Conservation (phyloP, 1,140 invertebrate genomes). For the Dolichoris vasculosae region DNA sequence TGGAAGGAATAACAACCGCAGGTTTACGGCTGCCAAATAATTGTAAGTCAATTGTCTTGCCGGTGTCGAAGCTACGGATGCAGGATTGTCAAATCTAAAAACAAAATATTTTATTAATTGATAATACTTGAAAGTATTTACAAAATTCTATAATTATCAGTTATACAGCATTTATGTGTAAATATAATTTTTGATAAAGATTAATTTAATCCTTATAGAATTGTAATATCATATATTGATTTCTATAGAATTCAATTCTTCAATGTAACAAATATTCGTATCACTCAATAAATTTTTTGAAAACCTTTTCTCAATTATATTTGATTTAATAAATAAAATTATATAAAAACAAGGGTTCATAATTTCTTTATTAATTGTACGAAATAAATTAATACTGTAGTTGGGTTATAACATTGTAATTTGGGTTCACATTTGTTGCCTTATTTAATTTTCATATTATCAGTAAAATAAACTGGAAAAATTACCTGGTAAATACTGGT, state of each 20-base stretch:
- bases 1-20: constrained; percentile 92
- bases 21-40: constrained; percentile 93
- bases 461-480: not conserved
- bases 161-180: no score
- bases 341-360: no score
- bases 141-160: not conserved
- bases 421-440: not conserved
- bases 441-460: not conserved
- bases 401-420: not conserved
- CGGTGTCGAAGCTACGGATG: constrained; percentile 85
- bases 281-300: no score
- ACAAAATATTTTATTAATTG: not conserved
- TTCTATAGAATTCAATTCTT: no score
- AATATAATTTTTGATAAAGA: no score
- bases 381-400: not conserved
- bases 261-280: no score
- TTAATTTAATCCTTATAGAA: no score
- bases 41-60: constrained; percentile 93
- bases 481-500: constrained; percentile 93
- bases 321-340: no score
- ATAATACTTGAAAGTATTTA: not conserved
- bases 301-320: no score
- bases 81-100: constrained; percentile 93
- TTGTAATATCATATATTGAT: no score
- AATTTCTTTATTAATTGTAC: no score